Evolutionary conservation across 2,113 vertebrate species (phyloP), one percentile per base, ranked within the genome.

Genomic region (Limanda limanda): DNA sequence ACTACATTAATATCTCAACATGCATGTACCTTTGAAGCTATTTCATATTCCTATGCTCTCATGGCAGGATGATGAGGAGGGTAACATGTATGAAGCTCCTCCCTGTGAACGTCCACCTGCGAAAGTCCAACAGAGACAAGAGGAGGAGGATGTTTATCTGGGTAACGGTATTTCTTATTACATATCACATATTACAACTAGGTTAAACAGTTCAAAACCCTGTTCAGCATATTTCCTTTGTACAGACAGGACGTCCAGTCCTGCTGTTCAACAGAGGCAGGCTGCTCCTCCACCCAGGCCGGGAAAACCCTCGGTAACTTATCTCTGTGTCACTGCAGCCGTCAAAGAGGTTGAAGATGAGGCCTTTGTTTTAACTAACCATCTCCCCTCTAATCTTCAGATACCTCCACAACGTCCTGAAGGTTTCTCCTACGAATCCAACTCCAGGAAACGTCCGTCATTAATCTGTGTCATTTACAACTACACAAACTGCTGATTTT

Each of bases 81-180:
- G 80, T 1, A 91, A 93, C 79, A 94, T 87, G 70, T 95, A 95
- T 87, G 94, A 95, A 78, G 90, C 65, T 0, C 94, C 94, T 42
- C 94, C 94, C 0, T 94, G 92, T 86, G 93, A 94, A 27, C 92
- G 86, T n/a, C 77, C 79, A 0, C 47, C 81, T 13, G 31, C 78
- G 6, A 93, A 91, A 69, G 86, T 92, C 59, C 88, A 84, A 9
- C 89, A 56, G 37, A 89, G 72, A 58, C 76, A 73, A 65, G 75
- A 79, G 54, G 85, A 93, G 59, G 94, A 94, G 51, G 88, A 94
- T 0, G 67, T 94, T 72, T 95, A 95, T 84, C 79, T 94, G 31
- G 94, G 94, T 95, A 90, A 80, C 15, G 59, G 1, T 9, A 47
- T 14, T 47, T 5, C 13, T 42, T 21, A 4, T 24, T 56, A 51